phyloP scores from a whole-genome alignment of 2,888 invertebrate species.

The Galerucella pusilla region DNA sequence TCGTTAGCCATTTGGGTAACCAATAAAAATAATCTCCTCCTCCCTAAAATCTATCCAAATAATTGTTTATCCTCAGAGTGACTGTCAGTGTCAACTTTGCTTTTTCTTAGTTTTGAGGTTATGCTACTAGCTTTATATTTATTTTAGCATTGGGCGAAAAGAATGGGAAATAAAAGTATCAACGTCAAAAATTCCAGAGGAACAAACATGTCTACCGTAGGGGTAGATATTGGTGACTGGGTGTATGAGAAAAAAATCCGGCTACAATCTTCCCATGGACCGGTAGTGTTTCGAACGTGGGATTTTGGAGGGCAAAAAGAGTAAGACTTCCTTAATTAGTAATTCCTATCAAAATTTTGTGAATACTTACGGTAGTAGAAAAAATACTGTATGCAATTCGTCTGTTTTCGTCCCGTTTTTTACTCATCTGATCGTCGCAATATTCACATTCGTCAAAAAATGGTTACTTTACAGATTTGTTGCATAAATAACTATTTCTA shows the following conservation, averaged over 20 bases:
- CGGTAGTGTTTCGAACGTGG: conserved; percentile 95
- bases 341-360: too few relatives aligned
- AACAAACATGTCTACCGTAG: conserved; percentile 92
- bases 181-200: conserved; percentile 80
- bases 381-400: too few relatives aligned
- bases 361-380: too few relatives aligned
- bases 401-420: too few relatives aligned
- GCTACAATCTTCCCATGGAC: conserved; percentile 79
- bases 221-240: conserved; percentile 98
- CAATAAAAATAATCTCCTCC: too few relatives aligned
- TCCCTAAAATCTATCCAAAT: too few relatives aligned
- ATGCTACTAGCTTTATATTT: too few relatives aligned
- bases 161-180: conserved; percentile 91
- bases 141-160: conserved; percentile 89
- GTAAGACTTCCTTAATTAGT: conserved; percentile 61
- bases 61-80: too few relatives aligned
- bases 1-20: too few relatives aligned
- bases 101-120: too few relatives aligned
- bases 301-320: conserved; percentile 99
- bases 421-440: too few relatives aligned
- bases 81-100: too few relatives aligned
- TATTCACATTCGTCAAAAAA: not conserved
- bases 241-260: conserved; percentile 87
- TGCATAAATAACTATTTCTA: not conserved
- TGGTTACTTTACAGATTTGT: not conserved